phyloP scores from a whole-genome alignment of 2,888 invertebrate genomes.

The Pyralis farinalis region DNA sequence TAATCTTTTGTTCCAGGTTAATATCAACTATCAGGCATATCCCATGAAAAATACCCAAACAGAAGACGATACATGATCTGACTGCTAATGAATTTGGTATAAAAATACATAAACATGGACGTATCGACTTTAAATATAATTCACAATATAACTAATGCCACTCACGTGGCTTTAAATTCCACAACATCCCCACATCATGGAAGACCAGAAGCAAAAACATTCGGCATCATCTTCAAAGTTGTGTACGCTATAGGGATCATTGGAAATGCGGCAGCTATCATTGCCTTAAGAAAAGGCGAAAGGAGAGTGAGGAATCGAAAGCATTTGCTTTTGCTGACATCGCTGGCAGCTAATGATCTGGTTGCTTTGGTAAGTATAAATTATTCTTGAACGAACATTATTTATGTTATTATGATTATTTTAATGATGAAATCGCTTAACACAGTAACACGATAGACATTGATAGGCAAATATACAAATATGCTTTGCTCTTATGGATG shows the following conservation, averaged over 20 bases:
- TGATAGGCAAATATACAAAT: no score
- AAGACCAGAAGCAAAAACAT: conserved; percentile 19
- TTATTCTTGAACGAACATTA: no score
- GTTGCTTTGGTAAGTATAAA: conserved; percentile 83
- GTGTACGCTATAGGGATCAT: conserved; percentile 85
- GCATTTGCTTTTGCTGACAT: conserved; percentile 89
- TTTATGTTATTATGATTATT: no score
- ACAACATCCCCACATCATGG: not conserved
- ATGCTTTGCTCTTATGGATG: no score
- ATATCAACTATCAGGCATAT: not conserved
- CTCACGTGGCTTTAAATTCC: conserved; percentile 1
- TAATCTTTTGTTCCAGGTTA: not conserved
- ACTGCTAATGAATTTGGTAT: not conserved
- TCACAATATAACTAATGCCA: conserved; percentile 16
- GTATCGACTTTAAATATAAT: not conserved
- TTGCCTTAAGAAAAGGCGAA: conserved; percentile 86
- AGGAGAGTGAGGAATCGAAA: conserved; percentile 88
- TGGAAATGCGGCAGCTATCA: conserved; percentile 89
- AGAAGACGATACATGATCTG: not conserved
- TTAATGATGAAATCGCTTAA: no score
- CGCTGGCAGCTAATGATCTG: conserved; percentile 89
- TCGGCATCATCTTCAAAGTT: conserved; percentile 64
- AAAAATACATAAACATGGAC: conserved; percentile 12
- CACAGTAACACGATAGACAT: no score
- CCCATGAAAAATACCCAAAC: not conserved